A percentile compares a stretch with the other conserved stretches of the same genome.
phyloP scores from a whole-genome alignment of 2,797 vertebrate species.

The Fistularia commersonii region DNA sequence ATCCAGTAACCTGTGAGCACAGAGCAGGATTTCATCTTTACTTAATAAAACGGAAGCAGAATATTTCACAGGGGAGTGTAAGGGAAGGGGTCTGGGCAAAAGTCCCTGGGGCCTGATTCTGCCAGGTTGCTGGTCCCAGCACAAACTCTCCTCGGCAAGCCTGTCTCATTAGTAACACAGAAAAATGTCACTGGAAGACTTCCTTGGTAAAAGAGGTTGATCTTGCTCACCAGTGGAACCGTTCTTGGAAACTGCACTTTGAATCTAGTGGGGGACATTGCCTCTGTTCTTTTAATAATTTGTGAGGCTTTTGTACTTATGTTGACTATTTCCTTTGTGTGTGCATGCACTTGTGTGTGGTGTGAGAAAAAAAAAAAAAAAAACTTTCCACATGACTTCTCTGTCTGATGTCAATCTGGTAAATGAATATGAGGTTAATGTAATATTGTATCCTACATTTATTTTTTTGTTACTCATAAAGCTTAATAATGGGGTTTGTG shows the following conservation, averaged over 20 bases:
- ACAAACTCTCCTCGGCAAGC: conserved; percentile 38
- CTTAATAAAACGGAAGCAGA: conserved; percentile 54
- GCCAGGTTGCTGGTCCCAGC: conserved; percentile 64
- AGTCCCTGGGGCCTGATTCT: conserved; percentile 56
- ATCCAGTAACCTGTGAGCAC: conserved; percentile 18
- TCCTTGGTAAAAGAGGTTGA: conserved; percentile 54
- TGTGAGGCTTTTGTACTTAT: conserved; percentile 13
- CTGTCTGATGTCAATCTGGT: too few relatives aligned
- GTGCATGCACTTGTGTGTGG: conserved; percentile 1
- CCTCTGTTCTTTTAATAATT: conserved; percentile 3
- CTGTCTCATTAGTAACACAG: conserved; percentile 71
- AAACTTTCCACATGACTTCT: not conserved
- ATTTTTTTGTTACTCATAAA: too few relatives aligned
- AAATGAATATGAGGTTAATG: too few relatives aligned
- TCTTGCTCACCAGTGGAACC: conserved; percentile 38
- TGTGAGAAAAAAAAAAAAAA: conserved; percentile 15
- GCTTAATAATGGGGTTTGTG: too few relatives aligned
- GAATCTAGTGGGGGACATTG: conserved; percentile 8
- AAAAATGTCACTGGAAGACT: conserved; percentile 53
- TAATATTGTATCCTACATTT: too few relatives aligned
- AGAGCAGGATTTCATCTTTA: conserved; percentile 37
- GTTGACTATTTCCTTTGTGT: too few relatives aligned
- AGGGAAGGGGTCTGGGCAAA: conserved; percentile 37
- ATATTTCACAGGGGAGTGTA: conserved; percentile 54
- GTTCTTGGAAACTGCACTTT: conserved; percentile 22